Conservation (phyloP, 1,140 invertebrate genomes). For the Whitmania pigra region DNA sequence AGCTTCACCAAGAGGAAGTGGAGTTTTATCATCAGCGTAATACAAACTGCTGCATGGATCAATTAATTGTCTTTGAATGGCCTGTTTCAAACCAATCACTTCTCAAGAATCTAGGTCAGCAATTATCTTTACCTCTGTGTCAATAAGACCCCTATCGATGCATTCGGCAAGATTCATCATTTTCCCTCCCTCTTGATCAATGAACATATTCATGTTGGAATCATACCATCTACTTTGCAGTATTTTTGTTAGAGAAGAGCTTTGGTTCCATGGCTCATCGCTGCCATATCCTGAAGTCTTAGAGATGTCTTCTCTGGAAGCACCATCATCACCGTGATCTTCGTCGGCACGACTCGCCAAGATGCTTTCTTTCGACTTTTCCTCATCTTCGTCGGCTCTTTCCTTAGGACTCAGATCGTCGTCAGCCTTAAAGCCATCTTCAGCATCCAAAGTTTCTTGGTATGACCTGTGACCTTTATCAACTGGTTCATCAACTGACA, state of each 20-base stretch:
- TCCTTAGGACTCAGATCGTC: not conserved
- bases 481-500: too few relatives aligned
- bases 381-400: constrained; percentile 5
- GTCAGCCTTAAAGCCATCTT: too few relatives aligned
- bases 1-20: constrained; percentile 5
- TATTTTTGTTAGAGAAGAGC: constrained; percentile 8
- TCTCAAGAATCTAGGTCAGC: constrained; percentile 65
- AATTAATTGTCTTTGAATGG: constrained; percentile 60
- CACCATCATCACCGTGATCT: not conserved
- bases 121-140: constrained; percentile 51
- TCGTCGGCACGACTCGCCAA: not conserved
- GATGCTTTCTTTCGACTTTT: not conserved
- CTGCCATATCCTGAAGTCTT: too few relatives aligned
- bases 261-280: not conserved
- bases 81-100: constrained; percentile 70
- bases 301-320: not conserved
- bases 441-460: too few relatives aligned
- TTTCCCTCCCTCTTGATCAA: constrained; percentile 22
- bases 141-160: constrained; percentile 30
- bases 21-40: constrained; percentile 23
- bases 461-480: too few relatives aligned
- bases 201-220: constrained; percentile 13
- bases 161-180: constrained; percentile 32
- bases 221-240: constrained; percentile 15
- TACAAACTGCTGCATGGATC: constrained; percentile 58